Evolutionary conservation across 1,140 invertebrate species (phyloP).

Genomic region (Drosophila lacteicornis): DNA sequence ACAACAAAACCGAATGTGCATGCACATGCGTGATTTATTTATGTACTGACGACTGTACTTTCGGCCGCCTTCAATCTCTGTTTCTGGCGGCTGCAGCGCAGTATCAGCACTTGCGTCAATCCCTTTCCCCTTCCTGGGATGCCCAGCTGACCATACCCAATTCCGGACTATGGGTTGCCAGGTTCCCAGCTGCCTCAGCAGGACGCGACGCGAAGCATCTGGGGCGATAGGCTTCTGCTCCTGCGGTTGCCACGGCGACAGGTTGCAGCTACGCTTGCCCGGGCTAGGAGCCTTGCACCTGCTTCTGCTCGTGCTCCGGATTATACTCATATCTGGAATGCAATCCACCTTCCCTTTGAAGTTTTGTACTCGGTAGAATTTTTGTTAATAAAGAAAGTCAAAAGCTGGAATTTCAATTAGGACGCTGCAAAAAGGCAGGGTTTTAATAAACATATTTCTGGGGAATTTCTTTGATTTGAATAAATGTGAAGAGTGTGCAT

Average conservation of each 20-base stretch:
- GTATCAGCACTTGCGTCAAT: slow-evolving; percentile 18
- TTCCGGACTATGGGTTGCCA: not conserved
- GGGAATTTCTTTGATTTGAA: not conserved
- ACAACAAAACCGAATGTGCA: not conserved
- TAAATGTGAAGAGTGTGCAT: not conserved
- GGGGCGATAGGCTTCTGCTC: not conserved
- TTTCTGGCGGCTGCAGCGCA: slow-evolving; percentile 9
- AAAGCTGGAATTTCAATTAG: not conserved
- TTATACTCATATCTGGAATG: slow-evolving; percentile 4
- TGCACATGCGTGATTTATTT: slow-evolving; percentile 10
- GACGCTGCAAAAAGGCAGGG: not conserved
- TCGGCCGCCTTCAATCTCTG: slow-evolving; percentile 2
- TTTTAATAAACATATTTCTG: not conserved
- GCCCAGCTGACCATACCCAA: not conserved
- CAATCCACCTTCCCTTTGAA: slow-evolving; percentile 1
- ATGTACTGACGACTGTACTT: slow-evolving; percentile 20
- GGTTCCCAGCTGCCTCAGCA: not conserved
- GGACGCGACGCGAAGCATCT: not conserved
- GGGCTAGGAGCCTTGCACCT: not conserved
- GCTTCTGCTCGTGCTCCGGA: not conserved
- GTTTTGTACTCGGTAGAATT: not conserved
- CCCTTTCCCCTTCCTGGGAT: not conserved
- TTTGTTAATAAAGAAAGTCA: not conserved
- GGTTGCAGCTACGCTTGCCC: not conserved
- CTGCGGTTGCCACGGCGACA: slow-evolving; percentile 8